Evolutionary conservation across 2,888 invertebrate species (phyloP).

Genomic region (Drosophila prostipennis): DNA sequence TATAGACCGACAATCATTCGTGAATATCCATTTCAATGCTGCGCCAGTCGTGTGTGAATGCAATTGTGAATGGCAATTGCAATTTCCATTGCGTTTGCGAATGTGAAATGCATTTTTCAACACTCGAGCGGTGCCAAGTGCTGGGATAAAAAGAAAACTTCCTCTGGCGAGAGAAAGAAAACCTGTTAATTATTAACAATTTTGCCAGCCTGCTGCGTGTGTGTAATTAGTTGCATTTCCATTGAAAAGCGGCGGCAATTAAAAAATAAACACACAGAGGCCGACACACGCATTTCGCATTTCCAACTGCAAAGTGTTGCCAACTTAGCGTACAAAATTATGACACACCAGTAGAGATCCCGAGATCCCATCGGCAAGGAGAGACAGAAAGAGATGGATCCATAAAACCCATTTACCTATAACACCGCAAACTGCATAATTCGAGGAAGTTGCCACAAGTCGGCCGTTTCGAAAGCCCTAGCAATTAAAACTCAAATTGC

Average conservation of each 20-base stretch:
- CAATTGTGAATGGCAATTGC: constrained; percentile 50
- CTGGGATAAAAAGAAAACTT: constrained; percentile 48
- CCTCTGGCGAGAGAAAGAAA: constrained; percentile 51
- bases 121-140: constrained; percentile 63
- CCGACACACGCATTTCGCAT: constrained; percentile 54
- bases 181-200: constrained; percentile 82
- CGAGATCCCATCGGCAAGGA: neutral
- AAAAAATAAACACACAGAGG: constrained; percentile 55
- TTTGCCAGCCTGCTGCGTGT: constrained; percentile 73
- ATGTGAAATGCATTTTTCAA: constrained; percentile 64
- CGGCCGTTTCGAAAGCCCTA: constrained; percentile 33
- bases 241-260: constrained; percentile 74
- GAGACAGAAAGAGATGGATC: constrained; percentile 3
- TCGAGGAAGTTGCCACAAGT: constrained; percentile 35
- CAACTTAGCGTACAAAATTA: constrained; percentile 81
- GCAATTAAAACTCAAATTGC: constrained; percentile 44
- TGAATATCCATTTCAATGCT: constrained; percentile 36
- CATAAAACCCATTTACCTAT: constrained; percentile 28
- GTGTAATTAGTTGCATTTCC: constrained; percentile 78
- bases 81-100: constrained; percentile 19
- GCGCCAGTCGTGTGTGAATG: constrained; percentile 38
- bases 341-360: constrained; percentile 55
- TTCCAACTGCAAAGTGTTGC: constrained; percentile 76
- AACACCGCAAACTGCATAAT: neutral
- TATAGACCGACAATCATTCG: constrained; percentile 38